A percentile compares a stretch with the other conserved stretches of the same genome.
Conservation (phyloP, 64 coral and sea anemone species). For the Stylophora pistillata region DNA sequence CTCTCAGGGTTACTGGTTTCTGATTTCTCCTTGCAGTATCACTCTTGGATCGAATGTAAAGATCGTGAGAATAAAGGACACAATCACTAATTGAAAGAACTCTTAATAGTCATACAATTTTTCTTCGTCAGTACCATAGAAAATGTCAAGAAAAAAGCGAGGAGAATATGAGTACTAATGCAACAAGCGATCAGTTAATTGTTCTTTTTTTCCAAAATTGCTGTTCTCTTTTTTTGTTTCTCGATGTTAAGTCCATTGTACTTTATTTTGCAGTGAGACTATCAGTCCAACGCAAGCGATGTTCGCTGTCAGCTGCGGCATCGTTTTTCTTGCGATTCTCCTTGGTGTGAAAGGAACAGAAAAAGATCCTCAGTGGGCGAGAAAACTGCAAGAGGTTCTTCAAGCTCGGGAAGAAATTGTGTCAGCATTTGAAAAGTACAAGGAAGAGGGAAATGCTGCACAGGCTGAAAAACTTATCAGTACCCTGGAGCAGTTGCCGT, state of each 20-base stretch:
- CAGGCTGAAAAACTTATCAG: not conserved
- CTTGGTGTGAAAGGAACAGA: not conserved
- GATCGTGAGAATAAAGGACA: no score
- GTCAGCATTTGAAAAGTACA: not conserved
- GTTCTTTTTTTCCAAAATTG: no score
- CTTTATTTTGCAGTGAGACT: not conserved
- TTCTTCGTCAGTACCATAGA: no score
- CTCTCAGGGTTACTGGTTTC: no score
- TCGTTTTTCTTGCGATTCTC: not conserved
- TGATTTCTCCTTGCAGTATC: no score
- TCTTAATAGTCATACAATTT: no score
- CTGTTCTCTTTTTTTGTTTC: no score
- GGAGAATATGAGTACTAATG: no score
- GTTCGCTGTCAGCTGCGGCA: not conserved
- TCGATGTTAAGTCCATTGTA: not conserved
- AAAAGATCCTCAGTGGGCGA: slow-evolving; percentile 4
- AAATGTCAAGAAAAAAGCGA: no score
- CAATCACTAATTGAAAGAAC: no score
- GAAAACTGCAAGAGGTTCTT: slow-evolving; percentile 28
- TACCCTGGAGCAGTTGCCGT: not conserved
- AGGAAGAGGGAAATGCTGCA: not conserved
- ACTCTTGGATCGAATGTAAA: no score
- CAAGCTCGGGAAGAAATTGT: not conserved
- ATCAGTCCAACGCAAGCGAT: not conserved
- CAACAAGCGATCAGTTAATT: no score